Conservation (phyloP, 2,797 vertebrate genomes). For the Sphenodon punctatus region DNA sequence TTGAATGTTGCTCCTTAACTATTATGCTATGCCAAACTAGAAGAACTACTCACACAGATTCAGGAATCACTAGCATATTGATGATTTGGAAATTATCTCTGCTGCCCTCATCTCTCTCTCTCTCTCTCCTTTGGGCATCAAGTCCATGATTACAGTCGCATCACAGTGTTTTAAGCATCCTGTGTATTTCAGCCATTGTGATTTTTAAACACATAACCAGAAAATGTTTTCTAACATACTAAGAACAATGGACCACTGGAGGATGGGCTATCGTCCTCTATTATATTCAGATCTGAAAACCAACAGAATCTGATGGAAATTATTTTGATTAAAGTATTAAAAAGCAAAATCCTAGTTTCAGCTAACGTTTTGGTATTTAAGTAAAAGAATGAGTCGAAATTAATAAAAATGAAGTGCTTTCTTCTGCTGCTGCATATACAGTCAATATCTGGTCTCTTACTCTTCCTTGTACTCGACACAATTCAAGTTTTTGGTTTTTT, state of each 20-base stretch:
- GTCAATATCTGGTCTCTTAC: not conserved
- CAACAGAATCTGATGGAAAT: not conserved
- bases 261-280: not conserved
- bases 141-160: not conserved
- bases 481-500: not conserved
- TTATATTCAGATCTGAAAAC: not conserved
- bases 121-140: not conserved
- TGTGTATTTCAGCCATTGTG: not conserved
- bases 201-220: no score
- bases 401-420: not conserved
- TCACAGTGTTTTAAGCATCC: constrained; percentile 3
- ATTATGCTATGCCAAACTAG: no score
- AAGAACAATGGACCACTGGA: not conserved
- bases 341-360: constrained; percentile 10
- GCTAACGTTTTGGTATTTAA: not conserved
- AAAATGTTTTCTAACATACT: no score
- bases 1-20: no score
- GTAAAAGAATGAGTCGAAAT: not conserved
- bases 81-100: not conserved
- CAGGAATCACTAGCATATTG: no score
- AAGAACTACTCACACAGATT: no score
- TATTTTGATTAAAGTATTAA: not conserved
- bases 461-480: not conserved
- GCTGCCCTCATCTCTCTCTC: not conserved
- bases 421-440: not conserved